A percentile compares a stretch with the other conserved stretches of the same genome.
Evolutionary conservation across 2,113 vertebrate species (phyloP).

Genomic region (Gyps fulvus): DNA sequence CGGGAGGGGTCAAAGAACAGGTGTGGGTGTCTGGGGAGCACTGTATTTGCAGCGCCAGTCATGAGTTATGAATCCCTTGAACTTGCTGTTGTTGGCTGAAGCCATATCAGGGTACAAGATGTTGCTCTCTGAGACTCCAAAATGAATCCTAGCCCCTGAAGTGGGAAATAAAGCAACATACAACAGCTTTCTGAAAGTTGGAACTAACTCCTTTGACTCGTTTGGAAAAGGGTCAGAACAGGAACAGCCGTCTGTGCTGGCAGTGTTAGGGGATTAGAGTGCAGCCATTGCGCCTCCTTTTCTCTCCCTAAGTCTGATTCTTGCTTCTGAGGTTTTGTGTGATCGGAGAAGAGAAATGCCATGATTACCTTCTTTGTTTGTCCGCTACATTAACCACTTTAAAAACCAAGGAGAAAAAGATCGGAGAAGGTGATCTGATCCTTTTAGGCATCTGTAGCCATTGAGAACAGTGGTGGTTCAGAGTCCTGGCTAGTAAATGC

Average conservation of each 20-base stretch:
- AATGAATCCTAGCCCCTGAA: slow-evolving; percentile 11
- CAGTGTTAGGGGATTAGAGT: not conserved
- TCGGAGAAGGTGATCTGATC: not conserved
- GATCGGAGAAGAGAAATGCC: not conserved
- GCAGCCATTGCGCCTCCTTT: not conserved
- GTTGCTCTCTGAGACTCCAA: not conserved
- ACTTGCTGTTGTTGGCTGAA: not conserved
- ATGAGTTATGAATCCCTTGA: not conserved
- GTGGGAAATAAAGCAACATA: slow-evolving; percentile 17
- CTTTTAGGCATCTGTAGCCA: not conserved
- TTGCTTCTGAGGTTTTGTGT: not conserved
- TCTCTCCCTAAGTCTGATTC: not conserved
- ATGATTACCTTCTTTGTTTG: not conserved
- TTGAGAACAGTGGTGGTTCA: not conserved
- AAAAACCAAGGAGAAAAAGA: not conserved
- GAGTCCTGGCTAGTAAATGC: not conserved
- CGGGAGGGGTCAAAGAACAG: not conserved
- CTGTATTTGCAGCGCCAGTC: not conserved
- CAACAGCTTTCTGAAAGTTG: not conserved
- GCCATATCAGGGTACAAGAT: not conserved
- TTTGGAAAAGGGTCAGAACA: not conserved
- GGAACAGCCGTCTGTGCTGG: not conserved
- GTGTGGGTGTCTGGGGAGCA: not conserved
- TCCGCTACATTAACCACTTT: not conserved
- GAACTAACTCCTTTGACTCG: not conserved